Conservation (phyloP, 2,888 invertebrate genomes). For the Xylota segnis region DNA sequence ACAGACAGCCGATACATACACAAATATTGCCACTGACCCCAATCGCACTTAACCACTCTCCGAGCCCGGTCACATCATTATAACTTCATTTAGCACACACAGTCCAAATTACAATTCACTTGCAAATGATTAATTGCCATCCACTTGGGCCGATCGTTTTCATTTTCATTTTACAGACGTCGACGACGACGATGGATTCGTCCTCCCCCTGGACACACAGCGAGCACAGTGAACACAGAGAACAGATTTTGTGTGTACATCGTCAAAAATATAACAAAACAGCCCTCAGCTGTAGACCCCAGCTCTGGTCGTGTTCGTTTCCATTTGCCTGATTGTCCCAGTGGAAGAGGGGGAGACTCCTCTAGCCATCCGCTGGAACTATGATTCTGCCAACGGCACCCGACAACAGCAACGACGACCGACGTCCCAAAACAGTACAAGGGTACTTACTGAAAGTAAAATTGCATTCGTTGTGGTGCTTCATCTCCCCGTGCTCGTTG, state of each 20-base stretch:
- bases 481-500: conserved; percentile 41
- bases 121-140: conserved; percentile 53
- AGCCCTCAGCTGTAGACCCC: background rate
- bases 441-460: conserved; percentile 40
- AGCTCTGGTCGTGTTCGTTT: background rate
- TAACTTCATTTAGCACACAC: conserved; percentile 33
- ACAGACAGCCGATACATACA: too few relatives aligned
- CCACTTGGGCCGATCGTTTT: conserved; percentile 29
- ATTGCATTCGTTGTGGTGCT: conserved; percentile 68
- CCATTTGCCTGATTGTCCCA: conserved; percentile 41
- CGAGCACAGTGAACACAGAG: background rate
- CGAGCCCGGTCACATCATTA: conserved; percentile 15
- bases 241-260: conserved; percentile 21
- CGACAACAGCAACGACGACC: too few relatives aligned
- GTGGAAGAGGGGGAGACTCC: conserved; percentile 2
- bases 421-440: background rate
- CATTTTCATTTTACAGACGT: conserved; percentile 36
- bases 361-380: background rate
- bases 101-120: conserved; percentile 41
- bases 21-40: background rate
- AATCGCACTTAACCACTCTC: conserved; percentile 1
- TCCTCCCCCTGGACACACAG: conserved; percentile 3
- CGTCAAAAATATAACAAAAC: conserved; percentile 15
- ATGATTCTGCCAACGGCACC: conserved; percentile 1
- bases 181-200: background rate